phyloP scores from a whole-genome alignment of 1,140 invertebrate species.

The Leguminivora glycinivorella region DNA sequence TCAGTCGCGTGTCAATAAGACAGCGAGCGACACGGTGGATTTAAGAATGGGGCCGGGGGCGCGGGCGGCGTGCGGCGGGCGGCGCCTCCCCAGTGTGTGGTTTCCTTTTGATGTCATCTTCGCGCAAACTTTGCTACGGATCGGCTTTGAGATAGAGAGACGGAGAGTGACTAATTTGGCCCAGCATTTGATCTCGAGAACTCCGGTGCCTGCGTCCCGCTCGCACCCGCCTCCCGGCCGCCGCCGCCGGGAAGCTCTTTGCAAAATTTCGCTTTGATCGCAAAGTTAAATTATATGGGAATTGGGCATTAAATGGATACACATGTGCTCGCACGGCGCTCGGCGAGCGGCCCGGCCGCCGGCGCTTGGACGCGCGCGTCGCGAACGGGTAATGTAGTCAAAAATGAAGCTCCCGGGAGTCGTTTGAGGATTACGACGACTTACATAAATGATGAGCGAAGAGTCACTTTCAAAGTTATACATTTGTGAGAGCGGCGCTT shows the following conservation, averaged over 20 bases:
- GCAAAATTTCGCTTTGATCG: constrained; percentile 78
- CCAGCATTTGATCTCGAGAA: constrained; percentile 77
- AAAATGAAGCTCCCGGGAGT: constrained; percentile 57
- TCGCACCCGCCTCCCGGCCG: constrained; percentile 65
- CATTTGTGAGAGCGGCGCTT: constrained; percentile 65
- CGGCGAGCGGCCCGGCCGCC: constrained; percentile 32
- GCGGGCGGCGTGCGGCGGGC: constrained; percentile 44
- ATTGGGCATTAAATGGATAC: constrained; percentile 79
- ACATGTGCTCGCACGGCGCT: constrained; percentile 54
- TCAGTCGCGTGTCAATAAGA: constrained; percentile 77
- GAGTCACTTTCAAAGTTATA: constrained; percentile 71
- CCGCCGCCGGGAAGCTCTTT: constrained; percentile 75
- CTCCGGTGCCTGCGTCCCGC: constrained; percentile 67
- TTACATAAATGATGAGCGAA: constrained; percentile 74
- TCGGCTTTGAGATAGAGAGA: constrained; percentile 79
- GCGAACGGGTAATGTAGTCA: constrained; percentile 51
- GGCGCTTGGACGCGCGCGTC: constrained; percentile 43
- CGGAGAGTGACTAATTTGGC: constrained; percentile 79
- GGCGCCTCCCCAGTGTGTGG: constrained; percentile 75
- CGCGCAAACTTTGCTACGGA: constrained; percentile 79
- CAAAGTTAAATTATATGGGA: constrained; percentile 79
- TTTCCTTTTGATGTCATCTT: constrained; percentile 80
- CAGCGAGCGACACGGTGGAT: constrained; percentile 69
- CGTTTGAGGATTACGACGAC: constrained; percentile 68
- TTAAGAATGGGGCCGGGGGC: constrained; percentile 64